These are phyloP conservation scores for Enoplosus armatus DNA, from an alignment of 2,797 vertebrate genomes.

Conservation along the genomic window DNA sequence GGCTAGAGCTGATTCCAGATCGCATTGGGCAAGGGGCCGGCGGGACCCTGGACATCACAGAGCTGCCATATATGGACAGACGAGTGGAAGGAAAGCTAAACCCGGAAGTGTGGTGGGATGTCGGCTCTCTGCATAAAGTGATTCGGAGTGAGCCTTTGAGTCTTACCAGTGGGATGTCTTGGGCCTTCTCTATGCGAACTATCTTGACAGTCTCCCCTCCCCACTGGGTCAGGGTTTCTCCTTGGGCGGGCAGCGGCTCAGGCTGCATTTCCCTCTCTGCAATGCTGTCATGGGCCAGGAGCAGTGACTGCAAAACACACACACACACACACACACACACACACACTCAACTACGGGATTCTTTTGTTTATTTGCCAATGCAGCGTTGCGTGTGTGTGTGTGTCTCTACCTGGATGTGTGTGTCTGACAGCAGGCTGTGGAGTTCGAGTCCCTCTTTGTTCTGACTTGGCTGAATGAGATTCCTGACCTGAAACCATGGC, in stretches of 20 bases:
- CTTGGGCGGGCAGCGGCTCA: constrained; percentile 85
- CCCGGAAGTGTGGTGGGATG: not conserved
- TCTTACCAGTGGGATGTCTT: constrained; percentile 95
- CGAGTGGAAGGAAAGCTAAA: not conserved
- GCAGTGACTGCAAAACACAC: constrained; percentile 85
- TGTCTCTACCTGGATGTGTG: constrained; percentile 90
- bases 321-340: constrained; percentile 8
- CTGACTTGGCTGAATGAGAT: constrained; percentile 88
- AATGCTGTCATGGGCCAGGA: constrained; percentile 94
- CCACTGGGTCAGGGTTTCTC: constrained; percentile 92
- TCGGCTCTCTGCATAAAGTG: not conserved
- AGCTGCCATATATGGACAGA: not conserved
- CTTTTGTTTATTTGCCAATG: not conserved
- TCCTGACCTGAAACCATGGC: constrained; percentile 88
- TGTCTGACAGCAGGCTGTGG: constrained; percentile 88
- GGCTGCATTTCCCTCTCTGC: constrained; percentile 96
- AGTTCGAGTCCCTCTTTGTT: constrained; percentile 97
- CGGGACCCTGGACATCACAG: not conserved
- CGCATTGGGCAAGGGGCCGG: not conserved
- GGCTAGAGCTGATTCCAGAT: not conserved
- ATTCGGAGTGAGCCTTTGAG: no score
- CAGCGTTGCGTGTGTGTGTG: not conserved
- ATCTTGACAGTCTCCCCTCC: constrained; percentile 97
- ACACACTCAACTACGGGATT: not conserved
- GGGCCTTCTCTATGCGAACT: constrained; percentile 96